Base-by-base conservation (phyloP, 2,888 invertebrate species). In the Drosophila crucigera region DNA sequence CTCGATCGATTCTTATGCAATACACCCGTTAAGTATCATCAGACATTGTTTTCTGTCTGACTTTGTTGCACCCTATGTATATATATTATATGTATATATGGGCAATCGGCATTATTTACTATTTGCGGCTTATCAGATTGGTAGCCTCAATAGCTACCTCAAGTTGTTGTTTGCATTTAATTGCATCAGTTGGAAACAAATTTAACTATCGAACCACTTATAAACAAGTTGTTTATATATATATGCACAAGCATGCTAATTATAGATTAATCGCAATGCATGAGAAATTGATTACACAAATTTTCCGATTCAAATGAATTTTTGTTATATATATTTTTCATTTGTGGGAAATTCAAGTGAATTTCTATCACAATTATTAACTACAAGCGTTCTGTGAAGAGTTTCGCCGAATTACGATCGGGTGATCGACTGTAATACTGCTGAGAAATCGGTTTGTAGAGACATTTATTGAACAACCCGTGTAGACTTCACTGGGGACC, bases 401-500 rank as follows among this genome's bases (percentile, higher is more conserved):
- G 33, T 37, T 37, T 61, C 35, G 72, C 61, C 28, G 55, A 53
- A 61, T 56, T 41, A 39, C 41, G 55, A 72, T 82, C 81, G 68
- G 63, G 49, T 33, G 75, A 83, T 81, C 66, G 49, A 30, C 30
- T 14, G 50, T 47, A 56, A 59, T 54, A 41, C 55, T 22, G 60
- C 41, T 59, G 67, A 49, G 56, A 52, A 52, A 67, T 30, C 10
- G 33, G 11, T 49, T 35, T 56, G 11, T 10, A 9, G 54, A 25
- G 49, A 31, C 28, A 76, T 41, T 63, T 71, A 56, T 73, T 53
- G 72, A 74, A 76, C 70, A 58, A 71, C 66, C 69, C 80, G 71
- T 72, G 70, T 50, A n/a, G 43, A 71, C 78, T 77, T 72, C 71
- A 53, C 54, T 60, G 75, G 87, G 83, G 90, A 78, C 64, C 75